These are phyloP conservation scores for Tilapia sparmanii DNA, from an alignment of 2,113 vertebrate species.

Conservation along the genomic window DNA sequence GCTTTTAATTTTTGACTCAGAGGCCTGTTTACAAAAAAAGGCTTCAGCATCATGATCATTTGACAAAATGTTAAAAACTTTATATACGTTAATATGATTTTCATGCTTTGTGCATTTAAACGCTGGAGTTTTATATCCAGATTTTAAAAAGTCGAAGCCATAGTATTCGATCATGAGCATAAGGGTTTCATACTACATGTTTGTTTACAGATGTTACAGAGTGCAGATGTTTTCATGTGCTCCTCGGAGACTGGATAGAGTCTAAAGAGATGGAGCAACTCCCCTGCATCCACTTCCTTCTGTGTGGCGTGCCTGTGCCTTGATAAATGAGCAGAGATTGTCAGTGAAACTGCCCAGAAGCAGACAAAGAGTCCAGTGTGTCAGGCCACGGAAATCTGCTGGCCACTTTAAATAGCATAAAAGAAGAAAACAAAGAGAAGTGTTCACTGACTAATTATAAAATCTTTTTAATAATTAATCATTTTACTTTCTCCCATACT, in stretches of 20 bases:
- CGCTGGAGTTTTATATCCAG: neutral
- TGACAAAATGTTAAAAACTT: neutral
- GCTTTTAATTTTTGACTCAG: neutral
- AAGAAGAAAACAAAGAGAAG: neutral
- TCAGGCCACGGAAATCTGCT: neutral
- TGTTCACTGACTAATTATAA: neutral
- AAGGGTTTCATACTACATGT: neutral
- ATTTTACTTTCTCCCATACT: neutral
- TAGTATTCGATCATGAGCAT: neutral
- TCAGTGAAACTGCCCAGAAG: slow-evolving; percentile 18
- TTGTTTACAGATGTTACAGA: slow-evolving; percentile 24
- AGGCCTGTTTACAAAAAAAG: neutral
- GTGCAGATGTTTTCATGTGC: neutral
- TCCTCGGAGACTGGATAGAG: neutral
- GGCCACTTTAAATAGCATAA: neutral
- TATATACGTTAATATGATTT: neutral
- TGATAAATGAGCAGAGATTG: slow-evolving; percentile 28
- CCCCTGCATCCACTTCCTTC: neutral
- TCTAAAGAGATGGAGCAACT: neutral
- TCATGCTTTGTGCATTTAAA: neutral
- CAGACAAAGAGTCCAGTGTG: neutral
- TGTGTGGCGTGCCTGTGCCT: neutral
- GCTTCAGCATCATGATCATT: neutral
- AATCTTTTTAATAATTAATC: neutral
- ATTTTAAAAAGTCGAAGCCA: neutral